Base-by-base conservation (phyloP, 2,888 invertebrate genomes). In the Chironomus tentans region DNA sequence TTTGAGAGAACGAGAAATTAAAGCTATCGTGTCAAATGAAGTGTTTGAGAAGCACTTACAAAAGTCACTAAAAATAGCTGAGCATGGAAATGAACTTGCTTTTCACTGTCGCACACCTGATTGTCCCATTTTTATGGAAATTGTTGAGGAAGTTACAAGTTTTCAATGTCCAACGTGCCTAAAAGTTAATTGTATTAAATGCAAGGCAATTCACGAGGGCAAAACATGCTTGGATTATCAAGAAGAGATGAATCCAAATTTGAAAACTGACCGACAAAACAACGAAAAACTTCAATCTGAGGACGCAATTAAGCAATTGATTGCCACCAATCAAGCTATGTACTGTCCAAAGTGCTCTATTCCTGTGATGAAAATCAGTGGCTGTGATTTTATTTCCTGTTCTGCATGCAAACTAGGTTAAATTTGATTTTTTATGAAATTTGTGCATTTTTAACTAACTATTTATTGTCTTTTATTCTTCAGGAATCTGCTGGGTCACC, bases 361-460 rank as follows among this genome's bases (percentile, higher is more conserved):
- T 46, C 46, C 95, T 69, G 86, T 95, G 28, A 92, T 92, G 85
- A 95, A 95, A 84, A 94, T 94, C 85, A 94, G 92, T 91, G 96
- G 96, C 78, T 96, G 96, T 85, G 95, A 96, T 84, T 94, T 94
- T 94, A 86, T 96, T 76, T 88, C 92, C 78, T 96, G 96, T 83
- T 91, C 93, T 1, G 93, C 95, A 85, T 96, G 96, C 84, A 93
- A 94, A 84, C 94, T 94, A 5, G 95, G 96, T 84, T 94, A 24
- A 2, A 24, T 24, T 24, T 6, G 3, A 5, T 1, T 28, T 28
- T 28, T 1, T 28, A 5, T n/a, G n/a, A n/a, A 28, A 28, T 6
- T 28, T 28, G 1, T 28, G 5, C 4, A 28, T 5, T 5, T 28
- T 5, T 28, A 28, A 28, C n/a, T n/a, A n/a, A n/a, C 4, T 38